Conservation (phyloP, 2,888 invertebrate genomes). For the Netelia melanura region DNA sequence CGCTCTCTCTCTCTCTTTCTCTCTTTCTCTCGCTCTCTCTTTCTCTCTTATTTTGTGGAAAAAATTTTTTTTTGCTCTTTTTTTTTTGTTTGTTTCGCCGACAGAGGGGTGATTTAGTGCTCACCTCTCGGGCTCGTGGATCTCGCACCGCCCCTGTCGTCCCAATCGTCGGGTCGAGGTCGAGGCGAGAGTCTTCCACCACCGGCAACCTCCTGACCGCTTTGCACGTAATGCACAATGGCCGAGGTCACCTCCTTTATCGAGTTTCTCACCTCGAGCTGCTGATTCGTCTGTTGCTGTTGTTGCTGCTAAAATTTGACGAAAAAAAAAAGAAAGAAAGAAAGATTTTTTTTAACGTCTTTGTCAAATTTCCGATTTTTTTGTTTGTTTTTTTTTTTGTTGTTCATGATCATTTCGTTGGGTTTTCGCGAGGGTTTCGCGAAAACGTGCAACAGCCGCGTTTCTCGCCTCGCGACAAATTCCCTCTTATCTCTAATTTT, state of each 20-base stretch:
- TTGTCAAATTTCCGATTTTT: background rate
- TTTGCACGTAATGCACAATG: constrained; percentile 94
- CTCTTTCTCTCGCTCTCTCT: constrained; percentile 64
- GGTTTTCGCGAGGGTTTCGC: background rate
- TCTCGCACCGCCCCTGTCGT: constrained; percentile 82
- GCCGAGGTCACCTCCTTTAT: constrained; percentile 97
- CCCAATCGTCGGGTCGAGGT: constrained; percentile 79
- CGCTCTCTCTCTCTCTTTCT: constrained; percentile 62
- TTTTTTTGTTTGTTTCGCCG: constrained; percentile 55
- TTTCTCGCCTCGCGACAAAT: constrained; percentile 54
- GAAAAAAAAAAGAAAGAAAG: constrained; percentile 30
- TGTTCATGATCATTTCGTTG: background rate
- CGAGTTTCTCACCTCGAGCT: constrained; percentile 87
- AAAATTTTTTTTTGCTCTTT: constrained; percentile 64
- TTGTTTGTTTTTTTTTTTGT: background rate
- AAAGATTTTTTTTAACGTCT: background rate
- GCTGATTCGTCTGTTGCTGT: constrained; percentile 83
- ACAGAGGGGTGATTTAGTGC: constrained; percentile 80
- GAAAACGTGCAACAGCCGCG: constrained; percentile 45
- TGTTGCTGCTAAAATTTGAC: constrained; percentile 56
- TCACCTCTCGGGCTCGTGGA: constrained; percentile 85
- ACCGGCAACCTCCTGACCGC: constrained; percentile 84
- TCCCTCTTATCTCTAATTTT: constrained; percentile 74
- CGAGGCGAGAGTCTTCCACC: constrained; percentile 82
- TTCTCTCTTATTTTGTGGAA: constrained; percentile 67